Conservation (phyloP, 2,113 vertebrate species). For the Chlamydotis undulata region DNA sequence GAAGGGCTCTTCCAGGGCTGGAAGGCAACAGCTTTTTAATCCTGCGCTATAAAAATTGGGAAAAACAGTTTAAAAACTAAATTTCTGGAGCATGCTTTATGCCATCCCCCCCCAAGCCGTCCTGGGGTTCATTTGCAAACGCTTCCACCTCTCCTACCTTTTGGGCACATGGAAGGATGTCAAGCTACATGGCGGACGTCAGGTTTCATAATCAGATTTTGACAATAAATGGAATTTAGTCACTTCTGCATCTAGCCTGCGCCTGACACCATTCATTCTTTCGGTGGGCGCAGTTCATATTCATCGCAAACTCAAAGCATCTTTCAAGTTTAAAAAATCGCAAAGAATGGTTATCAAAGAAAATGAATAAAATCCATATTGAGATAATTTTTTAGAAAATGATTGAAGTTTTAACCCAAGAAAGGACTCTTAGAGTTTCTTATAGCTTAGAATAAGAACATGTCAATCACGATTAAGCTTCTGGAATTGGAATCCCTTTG, state of each 20-base stretch:
- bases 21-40: neutral
- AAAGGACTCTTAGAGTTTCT: slow-evolving; percentile 87
- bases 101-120: neutral
- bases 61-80: neutral
- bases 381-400: slow-evolving; percentile 90
- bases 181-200: slow-evolving; percentile 29
- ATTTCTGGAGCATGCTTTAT: neutral
- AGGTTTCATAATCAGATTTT: slow-evolving; percentile 78
- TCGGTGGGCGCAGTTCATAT: slow-evolving; percentile 70
- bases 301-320: slow-evolving; percentile 76
- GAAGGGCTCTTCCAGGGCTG: neutral
- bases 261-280: slow-evolving; percentile 68
- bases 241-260: slow-evolving; percentile 55
- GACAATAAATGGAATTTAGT: slow-evolving; percentile 74
- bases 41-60: neutral
- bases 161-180: slow-evolving; percentile 34
- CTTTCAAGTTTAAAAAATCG: slow-evolving; percentile 79
- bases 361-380: slow-evolving; percentile 89
- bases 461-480: slow-evolving; percentile 89
- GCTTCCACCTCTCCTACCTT: slow-evolving; percentile 31
- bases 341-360: slow-evolving; percentile 86
- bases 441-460: slow-evolving; percentile 89
- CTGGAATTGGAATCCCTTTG: slow-evolving; percentile 89
- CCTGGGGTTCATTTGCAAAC: slow-evolving; percentile 23
- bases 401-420: slow-evolving; percentile 91